These are phyloP conservation scores for Danio jaintianensis DNA, from an alignment of 2,797 vertebrate genomes.

Conservation along the genomic window DNA sequence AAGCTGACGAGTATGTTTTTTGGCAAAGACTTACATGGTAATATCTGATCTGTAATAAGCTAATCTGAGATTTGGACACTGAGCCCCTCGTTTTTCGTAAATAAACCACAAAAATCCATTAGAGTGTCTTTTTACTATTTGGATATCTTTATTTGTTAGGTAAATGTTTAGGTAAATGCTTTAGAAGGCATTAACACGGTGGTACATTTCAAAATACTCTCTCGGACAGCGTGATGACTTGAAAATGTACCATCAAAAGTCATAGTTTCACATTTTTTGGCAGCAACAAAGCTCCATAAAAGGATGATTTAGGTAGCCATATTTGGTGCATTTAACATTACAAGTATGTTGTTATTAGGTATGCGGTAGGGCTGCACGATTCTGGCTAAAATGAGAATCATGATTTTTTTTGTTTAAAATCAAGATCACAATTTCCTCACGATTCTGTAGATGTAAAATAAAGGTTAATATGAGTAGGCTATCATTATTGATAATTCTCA, in stretches of 20 bases:
- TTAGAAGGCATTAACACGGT: neutral
- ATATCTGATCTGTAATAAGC: conserved; percentile 91
- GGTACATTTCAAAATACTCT: conserved; percentile 10
- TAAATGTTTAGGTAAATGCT: neutral
- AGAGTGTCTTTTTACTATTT: conserved; percentile 46
- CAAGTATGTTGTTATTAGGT: neutral
- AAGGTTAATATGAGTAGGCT: too few species aligned
- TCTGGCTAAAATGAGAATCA: too few species aligned
- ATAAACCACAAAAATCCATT: conserved; percentile 84
- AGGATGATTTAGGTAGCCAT: neutral
- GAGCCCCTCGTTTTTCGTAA: conserved; percentile 92
- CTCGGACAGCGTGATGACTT: neutral
- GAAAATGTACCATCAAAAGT: neutral
- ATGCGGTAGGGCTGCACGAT: too few species aligned
- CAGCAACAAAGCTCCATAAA: neutral
- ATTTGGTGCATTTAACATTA: neutral
- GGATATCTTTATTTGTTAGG: conserved; percentile 1
- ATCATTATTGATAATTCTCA: too few species aligned
- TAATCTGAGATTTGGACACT: conserved; percentile 88
- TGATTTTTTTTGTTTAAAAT: too few species aligned
- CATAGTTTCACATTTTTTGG: neutral
- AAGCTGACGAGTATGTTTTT: conserved; percentile 55
- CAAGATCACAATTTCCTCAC: too few species aligned
- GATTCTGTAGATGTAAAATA: too few species aligned
- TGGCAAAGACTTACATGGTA: conserved; percentile 80